A percentile compares a stretch with the other conserved stretches of the same genome.
phyloP scores from a whole-genome alignment of 2,797 vertebrate genomes.

The Spatula clypeata region DNA sequence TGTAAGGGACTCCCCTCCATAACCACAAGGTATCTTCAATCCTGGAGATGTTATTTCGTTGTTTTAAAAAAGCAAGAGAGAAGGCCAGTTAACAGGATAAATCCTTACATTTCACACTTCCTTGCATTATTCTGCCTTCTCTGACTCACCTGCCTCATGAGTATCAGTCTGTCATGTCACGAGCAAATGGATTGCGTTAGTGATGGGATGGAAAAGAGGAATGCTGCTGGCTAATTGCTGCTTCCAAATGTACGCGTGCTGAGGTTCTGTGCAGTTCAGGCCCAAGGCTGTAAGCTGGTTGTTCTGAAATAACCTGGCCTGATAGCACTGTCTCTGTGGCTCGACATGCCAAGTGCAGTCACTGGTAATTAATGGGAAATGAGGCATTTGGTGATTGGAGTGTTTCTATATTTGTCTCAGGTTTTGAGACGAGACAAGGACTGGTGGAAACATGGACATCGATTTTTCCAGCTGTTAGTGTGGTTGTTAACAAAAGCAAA shows the following conservation, averaged over 20 bases:
- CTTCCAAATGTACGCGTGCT: neutral
- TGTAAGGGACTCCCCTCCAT: neutral
- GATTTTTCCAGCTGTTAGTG: slow-evolving; percentile 43
- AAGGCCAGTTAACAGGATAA: neutral
- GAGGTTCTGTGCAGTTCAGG: neutral
- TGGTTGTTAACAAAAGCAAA: slow-evolving; percentile 38
- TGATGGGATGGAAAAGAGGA: neutral
- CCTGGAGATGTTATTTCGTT: neutral
- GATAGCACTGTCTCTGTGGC: neutral
- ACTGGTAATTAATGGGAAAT: slow-evolving; percentile 11
- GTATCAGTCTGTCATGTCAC: neutral
- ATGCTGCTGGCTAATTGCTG: neutral
- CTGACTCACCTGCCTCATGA: neutral
- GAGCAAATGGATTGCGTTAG: neutral
- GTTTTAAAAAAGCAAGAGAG: neutral
- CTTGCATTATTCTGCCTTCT: neutral
- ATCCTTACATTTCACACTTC: neutral
- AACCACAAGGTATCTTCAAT: neutral
- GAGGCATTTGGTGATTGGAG: slow-evolving; percentile 19
- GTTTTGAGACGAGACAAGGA: slow-evolving; percentile 16
- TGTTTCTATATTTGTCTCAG: slow-evolving; percentile 54
- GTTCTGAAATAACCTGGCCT: slow-evolving; percentile 27
- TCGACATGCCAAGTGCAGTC: neutral
- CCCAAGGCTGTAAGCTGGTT: neutral
- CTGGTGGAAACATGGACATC: neutral